Base-by-base conservation (phyloP, 1,140 invertebrate species). In the Linepithema humile region DNA sequence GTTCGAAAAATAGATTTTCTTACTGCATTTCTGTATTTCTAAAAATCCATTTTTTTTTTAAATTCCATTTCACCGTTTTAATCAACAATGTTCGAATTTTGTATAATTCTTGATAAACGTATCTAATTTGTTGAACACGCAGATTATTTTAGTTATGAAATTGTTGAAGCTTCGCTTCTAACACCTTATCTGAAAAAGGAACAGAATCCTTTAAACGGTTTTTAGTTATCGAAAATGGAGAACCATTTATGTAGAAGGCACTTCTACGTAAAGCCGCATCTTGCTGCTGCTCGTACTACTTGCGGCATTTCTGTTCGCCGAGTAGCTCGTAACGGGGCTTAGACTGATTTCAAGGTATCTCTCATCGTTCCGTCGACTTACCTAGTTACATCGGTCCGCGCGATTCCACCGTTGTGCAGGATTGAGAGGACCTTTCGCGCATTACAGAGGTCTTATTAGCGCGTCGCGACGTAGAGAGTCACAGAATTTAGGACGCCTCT, bases 361-460 rank as follows among this genome's bases (percentile, higher is more conserved):
- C 50, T 55, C 35, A 69, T 70, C 75, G 10, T 78, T 67, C 17
- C 45, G 10, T 29, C 64, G 64, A 55, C 50, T 80, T 69, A 50
- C 43, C 23, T 9, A 65, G 62, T 65, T 78, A 69, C 23, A 40
- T 29, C 7, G 15, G 23, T 38, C 17, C 7, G 7, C 17, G 23
- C 15, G 17, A 69, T 69, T 3, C 3, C 26, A 29, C 0, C 15
- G 32, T 55, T 48, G 38, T 23, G 45, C 23, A n/a, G 50, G 48
- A 78, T 78, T 78, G 62, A 20, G 62, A 78, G 62, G 35, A 40
- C 17, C 12, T 12, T 35, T 78, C 20, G 17, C 20, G 69, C 53
- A 57, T 80, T 87, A 84, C 67, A 84, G 20, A 45, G 50, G 65
- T 84, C 82, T 87, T 87, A 88, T 88, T 88, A 88, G 55, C 85